Percentiles rank a stretch among this genome's conserved stretches.
phyloP scores from a whole-genome alignment of 2,797 vertebrate species.

The Rhabdophis nuchalis region DNA sequence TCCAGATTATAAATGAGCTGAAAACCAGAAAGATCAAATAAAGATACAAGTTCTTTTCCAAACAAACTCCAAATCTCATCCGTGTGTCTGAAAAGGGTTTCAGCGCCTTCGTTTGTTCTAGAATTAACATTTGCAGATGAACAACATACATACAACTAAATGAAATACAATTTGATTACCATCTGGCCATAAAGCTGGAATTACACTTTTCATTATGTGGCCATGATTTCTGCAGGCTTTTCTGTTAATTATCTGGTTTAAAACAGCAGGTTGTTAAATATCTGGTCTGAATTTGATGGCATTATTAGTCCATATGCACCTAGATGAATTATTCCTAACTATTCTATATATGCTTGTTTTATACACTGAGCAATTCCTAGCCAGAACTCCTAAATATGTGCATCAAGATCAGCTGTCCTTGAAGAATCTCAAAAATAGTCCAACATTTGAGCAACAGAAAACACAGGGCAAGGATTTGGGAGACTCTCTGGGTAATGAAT shows the following conservation, averaged over 20 bases:
- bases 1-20: not conserved
- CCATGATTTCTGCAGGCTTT: not conserved
- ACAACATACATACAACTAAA: not conserved
- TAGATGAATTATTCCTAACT: not conserved
- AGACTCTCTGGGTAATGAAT: no score
- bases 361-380: not conserved
- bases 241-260: not conserved
- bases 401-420: not conserved
- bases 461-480: no score
- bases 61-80: not conserved
- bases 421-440: no score
- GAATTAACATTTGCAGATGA: not conserved
- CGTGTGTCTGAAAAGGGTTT: not conserved
- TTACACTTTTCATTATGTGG: not conserved
- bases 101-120: not conserved
- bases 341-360: not conserved
- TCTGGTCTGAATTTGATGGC: not conserved
- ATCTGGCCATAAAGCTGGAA: not conserved
- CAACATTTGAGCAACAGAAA: no score
- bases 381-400: not conserved
- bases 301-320: not conserved
- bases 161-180: not conserved
- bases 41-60: conserved; percentile 64
- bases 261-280: not conserved
- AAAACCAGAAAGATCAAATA: not conserved